phyloP scores from a whole-genome alignment of 2,113 vertebrate genomes.

The Amblyopsis rosae region DNA sequence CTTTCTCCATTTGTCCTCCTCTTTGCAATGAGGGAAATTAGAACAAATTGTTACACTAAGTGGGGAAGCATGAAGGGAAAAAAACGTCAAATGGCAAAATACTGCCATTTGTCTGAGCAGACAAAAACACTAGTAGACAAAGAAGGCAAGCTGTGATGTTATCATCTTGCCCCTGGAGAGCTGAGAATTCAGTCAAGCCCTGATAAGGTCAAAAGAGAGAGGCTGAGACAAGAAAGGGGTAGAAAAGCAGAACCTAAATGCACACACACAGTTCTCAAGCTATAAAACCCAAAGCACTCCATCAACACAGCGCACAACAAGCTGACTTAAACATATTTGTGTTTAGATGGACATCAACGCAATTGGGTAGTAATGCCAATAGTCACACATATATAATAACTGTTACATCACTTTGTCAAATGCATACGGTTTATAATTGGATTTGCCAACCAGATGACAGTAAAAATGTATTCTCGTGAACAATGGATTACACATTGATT shows the following conservation, averaged over 20 bases:
- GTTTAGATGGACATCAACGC: background rate
- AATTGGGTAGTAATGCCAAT: too few species aligned
- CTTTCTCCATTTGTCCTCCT: background rate
- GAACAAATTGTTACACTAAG: background rate
- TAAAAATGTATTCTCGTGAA: too few species aligned
- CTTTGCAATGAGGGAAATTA: background rate
- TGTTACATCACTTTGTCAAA: too few species aligned
- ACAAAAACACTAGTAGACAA: conserved; percentile 8
- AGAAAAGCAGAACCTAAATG: background rate
- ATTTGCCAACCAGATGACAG: too few species aligned
- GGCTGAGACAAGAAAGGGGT: background rate
- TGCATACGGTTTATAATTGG: too few species aligned
- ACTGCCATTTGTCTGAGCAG: conserved; percentile 2
- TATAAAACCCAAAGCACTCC: background rate
- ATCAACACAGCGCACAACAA: background rate
- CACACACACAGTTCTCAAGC: background rate
- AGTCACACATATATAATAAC: too few species aligned
- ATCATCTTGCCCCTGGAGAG: conserved; percentile 28
- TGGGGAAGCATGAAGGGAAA: conserved; percentile 2
- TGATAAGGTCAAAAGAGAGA: conserved; percentile 18
- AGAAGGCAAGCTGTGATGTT: conserved; percentile 19
- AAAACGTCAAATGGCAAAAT: background rate
- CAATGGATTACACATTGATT: too few species aligned
- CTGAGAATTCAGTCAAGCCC: conserved; percentile 25
- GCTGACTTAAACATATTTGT: background rate